phyloP scores from a whole-genome alignment of 2,113 vertebrate genomes.

The Marcusenius ussheri region DNA sequence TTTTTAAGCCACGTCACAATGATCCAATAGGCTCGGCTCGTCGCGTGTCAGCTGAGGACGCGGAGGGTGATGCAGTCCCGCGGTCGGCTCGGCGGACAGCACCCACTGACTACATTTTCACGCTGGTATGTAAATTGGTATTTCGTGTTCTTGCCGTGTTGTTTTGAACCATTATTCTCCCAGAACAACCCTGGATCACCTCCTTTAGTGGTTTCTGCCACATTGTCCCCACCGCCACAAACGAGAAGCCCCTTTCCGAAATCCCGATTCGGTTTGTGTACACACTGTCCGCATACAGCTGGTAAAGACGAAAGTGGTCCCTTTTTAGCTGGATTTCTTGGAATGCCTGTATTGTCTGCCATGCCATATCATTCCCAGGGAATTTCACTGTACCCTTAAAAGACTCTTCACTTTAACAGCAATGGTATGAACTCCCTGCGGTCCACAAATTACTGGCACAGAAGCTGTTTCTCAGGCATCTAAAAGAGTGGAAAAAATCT shows the following conservation, averaged over 20 bases:
- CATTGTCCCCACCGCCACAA: neutral
- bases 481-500: neutral
- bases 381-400: neutral
- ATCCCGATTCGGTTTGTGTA: neutral
- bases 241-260: neutral
- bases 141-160: neutral
- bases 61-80: neutral
- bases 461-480: neutral
- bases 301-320: neutral
- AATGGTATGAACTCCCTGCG: neutral
- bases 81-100: neutral
- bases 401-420: neutral
- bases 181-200: slow-evolving; percentile 9
- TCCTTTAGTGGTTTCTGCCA: neutral
- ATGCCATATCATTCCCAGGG: neutral
- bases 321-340: neutral
- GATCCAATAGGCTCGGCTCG: neutral
- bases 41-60: slow-evolving; percentile 2
- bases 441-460: neutral
- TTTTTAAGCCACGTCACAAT: neutral
- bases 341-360: neutral
- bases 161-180: slow-evolving; percentile 4
- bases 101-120: neutral
- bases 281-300: neutral
- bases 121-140: slow-evolving; percentile 13